Percentiles rank a stretch among this genome's conserved stretches.
Conservation (phyloP, 2,888 invertebrate species). For the Capitulum mitella region DNA sequence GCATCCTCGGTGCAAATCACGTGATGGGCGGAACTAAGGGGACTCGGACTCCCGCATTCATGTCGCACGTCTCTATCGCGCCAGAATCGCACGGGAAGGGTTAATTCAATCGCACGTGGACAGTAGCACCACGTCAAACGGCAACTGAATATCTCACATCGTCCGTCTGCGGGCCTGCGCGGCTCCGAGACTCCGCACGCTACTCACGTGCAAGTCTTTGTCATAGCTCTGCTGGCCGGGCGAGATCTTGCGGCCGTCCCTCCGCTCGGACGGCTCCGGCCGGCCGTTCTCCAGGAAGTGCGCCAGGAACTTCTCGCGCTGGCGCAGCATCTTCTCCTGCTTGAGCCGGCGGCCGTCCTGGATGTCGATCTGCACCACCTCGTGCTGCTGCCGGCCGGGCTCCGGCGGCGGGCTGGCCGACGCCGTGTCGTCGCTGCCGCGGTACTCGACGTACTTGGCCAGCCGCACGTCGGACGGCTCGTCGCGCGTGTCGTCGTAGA, state of each 20-base stretch:
- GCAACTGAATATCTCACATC: too few relatives aligned
- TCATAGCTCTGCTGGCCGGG: neutral
- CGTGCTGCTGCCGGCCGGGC: neutral
- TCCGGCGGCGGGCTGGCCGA: constrained; percentile 25
- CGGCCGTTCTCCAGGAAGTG: constrained; percentile 31
- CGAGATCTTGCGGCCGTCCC: neutral
- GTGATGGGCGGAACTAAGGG: too few relatives aligned
- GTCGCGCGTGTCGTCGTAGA: constrained; percentile 34
- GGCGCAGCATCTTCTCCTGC: constrained; percentile 31
- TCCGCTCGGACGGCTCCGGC: neutral
- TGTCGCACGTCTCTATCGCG: too few relatives aligned
- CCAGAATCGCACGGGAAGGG: too few relatives aligned
- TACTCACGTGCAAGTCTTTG: constrained; percentile 21
- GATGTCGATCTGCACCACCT: constrained; percentile 20
- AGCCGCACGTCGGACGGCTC: constrained; percentile 32
- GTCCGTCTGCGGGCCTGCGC: too few relatives aligned
- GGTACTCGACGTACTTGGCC: constrained; percentile 32
- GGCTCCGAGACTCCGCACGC: too few relatives aligned
- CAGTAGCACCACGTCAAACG: too few relatives aligned
- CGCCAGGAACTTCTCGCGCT: constrained; percentile 33
- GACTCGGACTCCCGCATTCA: too few relatives aligned
- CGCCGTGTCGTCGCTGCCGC: constrained; percentile 29
- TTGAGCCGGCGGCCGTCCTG: constrained; percentile 25
- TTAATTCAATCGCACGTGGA: too few relatives aligned
- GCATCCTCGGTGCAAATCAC: too few relatives aligned